Conservation (phyloP, 2,113 vertebrate species). For the Lagenorhynchus albirostris region DNA sequence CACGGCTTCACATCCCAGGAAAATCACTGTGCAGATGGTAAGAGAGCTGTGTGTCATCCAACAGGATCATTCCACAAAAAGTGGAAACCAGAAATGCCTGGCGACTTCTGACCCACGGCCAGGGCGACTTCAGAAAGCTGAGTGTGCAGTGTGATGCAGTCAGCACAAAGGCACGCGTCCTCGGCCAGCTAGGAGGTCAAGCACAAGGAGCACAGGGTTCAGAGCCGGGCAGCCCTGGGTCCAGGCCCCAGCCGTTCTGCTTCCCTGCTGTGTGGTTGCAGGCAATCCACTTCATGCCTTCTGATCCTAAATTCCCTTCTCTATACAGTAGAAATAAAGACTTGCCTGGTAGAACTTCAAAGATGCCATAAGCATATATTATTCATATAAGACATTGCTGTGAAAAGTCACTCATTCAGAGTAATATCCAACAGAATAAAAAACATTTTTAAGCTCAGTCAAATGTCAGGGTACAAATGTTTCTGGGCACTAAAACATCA, state of each 20-base stretch:
- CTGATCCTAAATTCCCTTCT: neutral
- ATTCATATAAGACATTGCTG: neutral
- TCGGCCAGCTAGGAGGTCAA: neutral
- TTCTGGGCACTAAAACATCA: neutral
- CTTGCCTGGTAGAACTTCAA: neutral
- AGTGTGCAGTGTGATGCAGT: fast-evolving
- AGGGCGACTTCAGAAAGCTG: neutral
- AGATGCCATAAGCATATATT: neutral
- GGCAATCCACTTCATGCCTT: neutral
- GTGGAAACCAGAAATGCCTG: neutral
- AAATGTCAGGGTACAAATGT: neutral
- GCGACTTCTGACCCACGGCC: neutral
- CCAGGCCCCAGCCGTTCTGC: neutral
- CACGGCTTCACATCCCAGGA: neutral
- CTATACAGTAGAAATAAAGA: neutral
- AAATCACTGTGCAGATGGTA: neutral
- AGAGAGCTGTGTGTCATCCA: neutral
- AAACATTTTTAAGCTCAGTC: neutral
- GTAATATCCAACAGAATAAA: neutral
- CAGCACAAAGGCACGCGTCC: neutral
- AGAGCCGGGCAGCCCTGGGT: neutral
- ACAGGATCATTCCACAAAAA: neutral
- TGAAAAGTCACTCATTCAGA: neutral
- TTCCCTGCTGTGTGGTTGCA: neutral
- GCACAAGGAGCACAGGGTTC: neutral